Conservation (phyloP, 1,140 invertebrate species). For the Marisa cornuarietis region DNA sequence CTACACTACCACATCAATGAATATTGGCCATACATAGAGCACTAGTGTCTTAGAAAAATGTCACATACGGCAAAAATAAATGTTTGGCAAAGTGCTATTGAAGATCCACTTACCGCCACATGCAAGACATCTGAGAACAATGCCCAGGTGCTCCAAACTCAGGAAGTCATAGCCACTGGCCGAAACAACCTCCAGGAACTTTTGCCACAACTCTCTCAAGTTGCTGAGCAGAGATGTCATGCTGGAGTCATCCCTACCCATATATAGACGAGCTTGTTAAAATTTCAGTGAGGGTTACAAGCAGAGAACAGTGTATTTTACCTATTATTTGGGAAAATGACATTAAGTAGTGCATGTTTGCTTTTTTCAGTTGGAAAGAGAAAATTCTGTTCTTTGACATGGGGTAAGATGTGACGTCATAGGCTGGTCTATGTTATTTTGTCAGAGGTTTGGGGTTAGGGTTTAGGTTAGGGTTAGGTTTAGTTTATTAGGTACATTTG, state of each 20-base stretch:
- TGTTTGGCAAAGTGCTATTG: not conserved
- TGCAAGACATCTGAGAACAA: slow-evolving; percentile 49
- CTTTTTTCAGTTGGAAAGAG: too few species aligned
- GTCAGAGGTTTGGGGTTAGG: too few species aligned
- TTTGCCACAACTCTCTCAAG: slow-evolving; percentile 50
- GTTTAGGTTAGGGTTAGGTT: too few species aligned
- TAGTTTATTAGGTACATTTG: too few species aligned
- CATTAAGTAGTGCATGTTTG: too few species aligned
- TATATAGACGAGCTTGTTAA: not conserved
- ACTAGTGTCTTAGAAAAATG: too few species aligned
- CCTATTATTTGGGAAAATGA: not conserved
- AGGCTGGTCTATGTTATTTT: too few species aligned
- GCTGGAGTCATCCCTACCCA: slow-evolving; percentile 5
- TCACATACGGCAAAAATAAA: not conserved
- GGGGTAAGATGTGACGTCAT: too few species aligned
- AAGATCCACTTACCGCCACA: slow-evolving; percentile 31
- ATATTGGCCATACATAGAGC: too few species aligned
- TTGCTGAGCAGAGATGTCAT: slow-evolving; percentile 38
- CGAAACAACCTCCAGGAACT: slow-evolving; percentile 50
- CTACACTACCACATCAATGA: too few species aligned
- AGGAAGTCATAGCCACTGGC: slow-evolving; percentile 57
- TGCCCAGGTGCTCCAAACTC: slow-evolving; percentile 59
- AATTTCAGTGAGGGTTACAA: not conserved
- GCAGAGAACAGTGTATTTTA: not conserved
- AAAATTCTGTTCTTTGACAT: too few species aligned